Evolutionary conservation across 2,888 invertebrate species (phyloP).

Genomic region (Heliconius erato): DNA sequence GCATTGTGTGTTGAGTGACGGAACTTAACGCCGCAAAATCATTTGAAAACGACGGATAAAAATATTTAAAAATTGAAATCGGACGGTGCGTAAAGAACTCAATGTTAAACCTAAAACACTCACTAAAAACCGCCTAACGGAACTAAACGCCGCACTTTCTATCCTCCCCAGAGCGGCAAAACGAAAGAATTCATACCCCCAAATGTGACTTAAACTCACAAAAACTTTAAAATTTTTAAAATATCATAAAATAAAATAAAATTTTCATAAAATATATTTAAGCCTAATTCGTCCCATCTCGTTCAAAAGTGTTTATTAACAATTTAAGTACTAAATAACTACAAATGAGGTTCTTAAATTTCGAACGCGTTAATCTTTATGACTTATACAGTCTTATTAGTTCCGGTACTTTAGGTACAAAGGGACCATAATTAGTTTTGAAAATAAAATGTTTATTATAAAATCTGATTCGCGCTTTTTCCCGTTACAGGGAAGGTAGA

Average conservation of each 20-base stretch:
- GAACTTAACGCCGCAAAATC: too few relatives aligned
- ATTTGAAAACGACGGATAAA: too few relatives aligned
- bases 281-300: slow-evolving; percentile 21
- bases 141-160: too few relatives aligned
- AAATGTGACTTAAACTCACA: too few relatives aligned
- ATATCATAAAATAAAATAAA: background rate
- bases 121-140: too few relatives aligned
- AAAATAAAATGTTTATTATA: background rate
- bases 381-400: slow-evolving; percentile 52
- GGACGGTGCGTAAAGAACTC: too few relatives aligned
- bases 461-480: too few relatives aligned
- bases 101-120: too few relatives aligned
- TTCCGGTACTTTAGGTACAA: slow-evolving; percentile 48
- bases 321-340: slow-evolving; percentile 67
- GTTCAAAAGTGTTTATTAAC: slow-evolving; percentile 67
- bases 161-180: too few relatives aligned
- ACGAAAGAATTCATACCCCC: too few relatives aligned
- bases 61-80: too few relatives aligned
- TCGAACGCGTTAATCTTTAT: slow-evolving; percentile 52
- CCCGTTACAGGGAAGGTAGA: too few relatives aligned
- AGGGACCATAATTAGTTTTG: slow-evolving; percentile 4
- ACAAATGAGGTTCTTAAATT: slow-evolving; percentile 57
- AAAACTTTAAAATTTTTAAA: background rate
- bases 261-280: background rate
- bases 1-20: background rate